Percentiles rank a stretch among this genome's conserved stretches.
Evolutionary conservation across 1,140 invertebrate species (phyloP).

Genomic region (Teleopsis dalmanni): DNA sequence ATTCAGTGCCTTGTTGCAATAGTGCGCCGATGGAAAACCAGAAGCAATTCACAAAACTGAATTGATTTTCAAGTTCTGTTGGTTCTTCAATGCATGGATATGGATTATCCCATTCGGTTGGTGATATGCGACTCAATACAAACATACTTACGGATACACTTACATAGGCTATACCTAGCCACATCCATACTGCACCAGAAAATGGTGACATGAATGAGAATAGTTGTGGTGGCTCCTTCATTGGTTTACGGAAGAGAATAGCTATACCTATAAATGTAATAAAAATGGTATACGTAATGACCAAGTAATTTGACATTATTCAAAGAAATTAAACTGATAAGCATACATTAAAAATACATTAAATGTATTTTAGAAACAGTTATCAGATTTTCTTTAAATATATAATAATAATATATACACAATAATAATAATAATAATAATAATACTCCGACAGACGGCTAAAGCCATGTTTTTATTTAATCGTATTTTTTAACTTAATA

Average conservation of each 20-base stretch:
- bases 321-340: no score
- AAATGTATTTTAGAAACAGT: no score
- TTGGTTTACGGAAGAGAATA: constrained; percentile 66
- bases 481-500: no score
- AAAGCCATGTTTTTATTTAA: no score
- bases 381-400: no score
- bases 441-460: no score
- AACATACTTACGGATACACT: constrained; percentile 66
- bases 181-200: constrained; percentile 73
- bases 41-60: constrained; percentile 55
- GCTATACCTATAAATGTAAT: constrained; percentile 52
- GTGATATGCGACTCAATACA: constrained; percentile 63
- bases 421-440: no score
- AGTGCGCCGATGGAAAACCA: constrained; percentile 56
- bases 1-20: constrained; percentile 80
- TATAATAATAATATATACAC: no score
- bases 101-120: constrained; percentile 69
- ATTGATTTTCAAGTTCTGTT: constrained; percentile 60
- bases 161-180: constrained; percentile 62
- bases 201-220: constrained; percentile 79
- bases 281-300: no score
- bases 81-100: constrained; percentile 66
- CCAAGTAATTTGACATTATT: no score
- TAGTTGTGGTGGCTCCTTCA: constrained; percentile 61
- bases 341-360: no score